Evolutionary conservation across 2,113 vertebrate species (phyloP), one percentile per base, ranked within the genome.

Genomic region (Typhlomys cinereus): DNA sequence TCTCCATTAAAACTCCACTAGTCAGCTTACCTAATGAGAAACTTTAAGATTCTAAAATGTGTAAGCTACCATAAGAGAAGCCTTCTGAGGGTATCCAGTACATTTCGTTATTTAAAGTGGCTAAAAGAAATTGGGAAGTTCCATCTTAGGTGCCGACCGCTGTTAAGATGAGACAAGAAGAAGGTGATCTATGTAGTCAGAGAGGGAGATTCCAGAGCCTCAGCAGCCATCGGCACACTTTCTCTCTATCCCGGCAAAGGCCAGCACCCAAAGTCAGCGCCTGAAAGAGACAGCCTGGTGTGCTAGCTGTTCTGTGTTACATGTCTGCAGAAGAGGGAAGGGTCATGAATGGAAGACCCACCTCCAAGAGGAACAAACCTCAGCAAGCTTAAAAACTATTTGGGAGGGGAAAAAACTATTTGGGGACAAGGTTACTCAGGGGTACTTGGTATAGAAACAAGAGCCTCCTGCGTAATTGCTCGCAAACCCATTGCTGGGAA

Each of bases 81-180:
- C 39, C 36, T 90, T 74, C 76, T 61, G 29, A 23, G 46, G 61
- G 4, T 9, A 17, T 31, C 52, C 7, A 7, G 62, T 41, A 20
- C 23, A 36, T 31, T 78, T 46, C 39, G 31, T 79, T 64, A 11
- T 23, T 70, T 39, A 61, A 52, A 31, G 9, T 41, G 18, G 92
- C 18, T 2, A 23, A 66, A 74, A 64, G 54, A 50, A 76, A 13
- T 59, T 46, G 5, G 15, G 6, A 64, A 14, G 14, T 31, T 74
- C 59, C 34, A 29, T 36, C 69, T 54, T 13, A 13, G 75, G 52
- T n/a, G n/a, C n/a, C n/a, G 44, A 0, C 23, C 21, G 2, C 27
- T n/a, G 5, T 46, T 71, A 41, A 34, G 1, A 8, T 0, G n/a
- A 29, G 41, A 36, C 31, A 20, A 6, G 23, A 25, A 2, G 6